phyloP scores from a whole-genome alignment of 2,113 vertebrate species.

The Cyprinodon brontotheroides region DNA sequence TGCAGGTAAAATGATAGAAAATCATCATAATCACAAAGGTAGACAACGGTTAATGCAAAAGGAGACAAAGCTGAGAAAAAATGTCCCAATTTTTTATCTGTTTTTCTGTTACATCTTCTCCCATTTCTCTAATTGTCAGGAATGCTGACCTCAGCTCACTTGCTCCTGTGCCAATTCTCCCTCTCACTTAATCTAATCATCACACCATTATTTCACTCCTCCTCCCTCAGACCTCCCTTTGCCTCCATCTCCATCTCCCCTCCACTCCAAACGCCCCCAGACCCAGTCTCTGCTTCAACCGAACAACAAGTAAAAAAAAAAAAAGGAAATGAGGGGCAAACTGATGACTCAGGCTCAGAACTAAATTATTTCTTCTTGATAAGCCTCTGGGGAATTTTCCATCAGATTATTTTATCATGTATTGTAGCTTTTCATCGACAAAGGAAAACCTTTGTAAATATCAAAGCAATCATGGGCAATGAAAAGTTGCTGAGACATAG shows the following conservation, averaged over 20 bases:
- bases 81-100: constrained; percentile 32
- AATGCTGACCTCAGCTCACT: constrained; percentile 68
- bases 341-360: constrained; percentile 59
- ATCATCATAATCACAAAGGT: not conserved
- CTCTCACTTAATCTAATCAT: constrained; percentile 70
- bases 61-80: not conserved
- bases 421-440: constrained; percentile 24
- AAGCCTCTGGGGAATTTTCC: constrained; percentile 61
- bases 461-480: constrained; percentile 56
- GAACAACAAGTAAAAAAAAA: constrained; percentile 48
- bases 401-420: constrained; percentile 62
- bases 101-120: constrained; percentile 43
- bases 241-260: constrained; percentile 1
- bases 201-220: constrained; percentile 62
- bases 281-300: constrained; percentile 25
- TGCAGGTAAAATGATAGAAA: not conserved
- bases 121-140: constrained; percentile 60
- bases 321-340: constrained; percentile 13
- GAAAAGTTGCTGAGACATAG: constrained; percentile 67
- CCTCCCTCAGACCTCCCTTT: constrained; percentile 36
- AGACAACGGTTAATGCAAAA: not conserved
- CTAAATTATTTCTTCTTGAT: constrained; percentile 59
- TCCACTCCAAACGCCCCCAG: not conserved
- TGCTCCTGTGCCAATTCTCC: constrained; percentile 52
- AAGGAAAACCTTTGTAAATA: constrained; percentile 55